phyloP scores from a whole-genome alignment of 2,888 invertebrate genomes.

The Tridacna crocea region DNA sequence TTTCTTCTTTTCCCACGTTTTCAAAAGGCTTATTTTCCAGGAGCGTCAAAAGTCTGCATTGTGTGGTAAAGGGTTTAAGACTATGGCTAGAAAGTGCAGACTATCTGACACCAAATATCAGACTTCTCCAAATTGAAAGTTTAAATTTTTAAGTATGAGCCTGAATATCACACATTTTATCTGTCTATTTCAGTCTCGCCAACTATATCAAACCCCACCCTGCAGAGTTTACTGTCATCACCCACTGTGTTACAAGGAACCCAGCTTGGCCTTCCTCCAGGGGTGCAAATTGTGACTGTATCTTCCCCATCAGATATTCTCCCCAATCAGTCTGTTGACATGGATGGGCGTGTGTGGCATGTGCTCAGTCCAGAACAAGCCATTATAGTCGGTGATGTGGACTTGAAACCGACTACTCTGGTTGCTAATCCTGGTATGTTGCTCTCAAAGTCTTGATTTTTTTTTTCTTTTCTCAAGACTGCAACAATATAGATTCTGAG shows the following conservation, averaged over 20 bases:
- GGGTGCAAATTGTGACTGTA: conserved; percentile 78
- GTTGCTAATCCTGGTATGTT: conserved; percentile 27
- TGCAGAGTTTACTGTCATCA: conserved; percentile 77
- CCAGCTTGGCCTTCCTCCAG: conserved; percentile 67
- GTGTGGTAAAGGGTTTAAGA: too few species aligned
- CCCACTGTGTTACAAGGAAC: conserved; percentile 64
- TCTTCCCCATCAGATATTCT: conserved; percentile 70
- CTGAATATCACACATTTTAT: too few species aligned
- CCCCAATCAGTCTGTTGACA: conserved; percentile 58
- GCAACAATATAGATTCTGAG: too few species aligned
- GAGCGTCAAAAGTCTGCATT: too few species aligned
- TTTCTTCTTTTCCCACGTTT: too few species aligned
- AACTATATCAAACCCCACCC: conserved; percentile 70
- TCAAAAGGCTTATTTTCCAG: too few species aligned
- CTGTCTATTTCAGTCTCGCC: conserved; percentile 57
- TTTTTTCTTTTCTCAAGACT: too few species aligned
- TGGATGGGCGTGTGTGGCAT: conserved; percentile 73
- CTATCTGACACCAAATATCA: too few species aligned
- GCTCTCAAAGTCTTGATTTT: too few species aligned
- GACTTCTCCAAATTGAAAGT: too few species aligned
- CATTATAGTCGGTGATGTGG: conserved; percentile 71
- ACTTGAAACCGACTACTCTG: conserved; percentile 43
- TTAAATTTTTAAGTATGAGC: too few species aligned
- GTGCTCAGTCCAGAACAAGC: conserved; percentile 75
- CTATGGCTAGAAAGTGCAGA: too few species aligned